Conservation (phyloP, 2,113 vertebrate species). For the Miniopterus natalensis region DNA sequence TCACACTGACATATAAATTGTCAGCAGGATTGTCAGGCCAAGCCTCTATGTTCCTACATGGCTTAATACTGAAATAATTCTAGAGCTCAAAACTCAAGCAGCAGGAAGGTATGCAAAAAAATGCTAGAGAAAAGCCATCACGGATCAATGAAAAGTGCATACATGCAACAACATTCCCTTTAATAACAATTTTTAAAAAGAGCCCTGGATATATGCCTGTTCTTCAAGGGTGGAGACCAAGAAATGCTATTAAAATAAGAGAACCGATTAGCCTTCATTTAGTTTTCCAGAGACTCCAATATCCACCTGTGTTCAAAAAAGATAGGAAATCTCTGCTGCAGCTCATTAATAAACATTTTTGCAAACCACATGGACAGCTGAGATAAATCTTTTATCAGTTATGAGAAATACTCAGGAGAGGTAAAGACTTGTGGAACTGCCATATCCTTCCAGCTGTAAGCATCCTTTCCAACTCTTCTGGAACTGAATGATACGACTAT, state of each 20-base stretch:
- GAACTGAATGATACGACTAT: neutral
- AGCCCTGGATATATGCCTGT: neutral
- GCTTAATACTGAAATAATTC: slow-evolving; percentile 6
- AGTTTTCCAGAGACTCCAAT: slow-evolving; percentile 12
- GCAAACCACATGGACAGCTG: slow-evolving; percentile 36
- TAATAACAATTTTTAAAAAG: neutral
- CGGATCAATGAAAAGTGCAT: slow-evolving; percentile 18
- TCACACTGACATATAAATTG: slow-evolving; percentile 57
- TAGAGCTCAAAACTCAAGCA: slow-evolving; percentile 26
- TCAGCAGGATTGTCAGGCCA: slow-evolving; percentile 15
- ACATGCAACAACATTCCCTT: neutral
- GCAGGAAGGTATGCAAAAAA: slow-evolving; percentile 21
- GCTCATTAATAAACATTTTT: slow-evolving; percentile 55
- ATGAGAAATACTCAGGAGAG: slow-evolving; percentile 39
- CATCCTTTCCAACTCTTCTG: slow-evolving; percentile 46
- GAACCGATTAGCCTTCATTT: neutral
- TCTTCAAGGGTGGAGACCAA: neutral
- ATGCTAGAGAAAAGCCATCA: neutral
- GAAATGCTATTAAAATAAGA: neutral
- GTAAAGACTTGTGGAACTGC: neutral
- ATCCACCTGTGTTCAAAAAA: slow-evolving; percentile 61
- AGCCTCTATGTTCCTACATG: neutral
- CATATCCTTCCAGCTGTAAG: slow-evolving; percentile 43
- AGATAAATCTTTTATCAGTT: slow-evolving; percentile 69
- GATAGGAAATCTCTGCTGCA: slow-evolving; percentile 46